Evolutionary conservation across 2,888 invertebrate genomes (phyloP).

Genomic region (Plagodis dolabraria): DNA sequence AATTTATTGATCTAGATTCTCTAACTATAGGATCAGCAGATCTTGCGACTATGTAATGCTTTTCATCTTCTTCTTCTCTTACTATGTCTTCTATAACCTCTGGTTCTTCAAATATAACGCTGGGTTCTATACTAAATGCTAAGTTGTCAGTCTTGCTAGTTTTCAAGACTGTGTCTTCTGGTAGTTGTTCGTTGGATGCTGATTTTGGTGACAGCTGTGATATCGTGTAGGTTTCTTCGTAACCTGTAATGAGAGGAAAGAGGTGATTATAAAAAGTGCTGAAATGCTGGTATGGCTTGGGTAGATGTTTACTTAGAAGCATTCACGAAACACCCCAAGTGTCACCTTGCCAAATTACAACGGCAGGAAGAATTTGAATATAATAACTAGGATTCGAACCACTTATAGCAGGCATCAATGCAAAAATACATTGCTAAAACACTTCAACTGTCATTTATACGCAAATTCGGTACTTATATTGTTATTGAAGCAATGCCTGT

Average conservation of each 20-base stretch:
- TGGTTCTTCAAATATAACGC: conserved; percentile 54
- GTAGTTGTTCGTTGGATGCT: conserved; percentile 52
- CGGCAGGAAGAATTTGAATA: no score
- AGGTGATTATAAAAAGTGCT: not conserved
- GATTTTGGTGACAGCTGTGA: conserved; percentile 90
- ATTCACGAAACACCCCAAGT: no score
- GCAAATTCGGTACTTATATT: no score
- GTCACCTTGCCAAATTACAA: no score
- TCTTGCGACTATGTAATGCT: conserved; percentile 75
- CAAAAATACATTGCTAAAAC: no score
- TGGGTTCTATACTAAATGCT: conserved; percentile 74
- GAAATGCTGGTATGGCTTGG: no score
- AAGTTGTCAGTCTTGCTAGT: conserved; percentile 65
- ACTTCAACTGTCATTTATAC: no score
- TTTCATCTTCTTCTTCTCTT: conserved; percentile 57
- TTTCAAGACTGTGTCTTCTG: conserved; percentile 56
- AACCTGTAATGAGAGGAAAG: conserved; percentile 65
- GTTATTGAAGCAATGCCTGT: no score
- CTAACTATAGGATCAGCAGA: conserved; percentile 81
- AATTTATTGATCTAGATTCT: conserved; percentile 81
- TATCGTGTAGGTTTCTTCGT: conserved; percentile 84
- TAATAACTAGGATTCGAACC: no score
- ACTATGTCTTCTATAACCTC: conserved; percentile 42
- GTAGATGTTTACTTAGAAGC: no score
- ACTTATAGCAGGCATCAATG: no score